Evolutionary conservation across 1,140 invertebrate genomes (phyloP).

Genomic region (Cyrtorhinus lividipennis): DNA sequence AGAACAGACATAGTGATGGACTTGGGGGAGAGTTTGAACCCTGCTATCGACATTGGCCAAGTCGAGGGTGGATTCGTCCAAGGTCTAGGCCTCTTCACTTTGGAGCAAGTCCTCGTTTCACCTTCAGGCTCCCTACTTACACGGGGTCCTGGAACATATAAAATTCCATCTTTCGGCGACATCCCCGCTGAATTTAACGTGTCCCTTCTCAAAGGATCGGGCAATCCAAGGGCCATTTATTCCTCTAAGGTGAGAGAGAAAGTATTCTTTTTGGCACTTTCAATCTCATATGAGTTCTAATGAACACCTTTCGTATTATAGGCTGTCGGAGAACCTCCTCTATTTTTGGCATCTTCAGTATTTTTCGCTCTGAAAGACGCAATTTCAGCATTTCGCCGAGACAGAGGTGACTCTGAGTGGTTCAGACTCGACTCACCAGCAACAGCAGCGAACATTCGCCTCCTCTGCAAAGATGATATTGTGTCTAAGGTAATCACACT

Average conservation of each 20-base stretch:
- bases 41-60: conserved; percentile 91
- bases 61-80: conserved; percentile 88
- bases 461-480: conserved; percentile 75
- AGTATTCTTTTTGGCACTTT: too few relatives aligned
- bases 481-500: too few relatives aligned
- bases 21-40: conserved; percentile 80
- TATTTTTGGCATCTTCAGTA: conserved; percentile 71
- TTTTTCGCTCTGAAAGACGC: conserved; percentile 84
- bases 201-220: conserved; percentile 67
- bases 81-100: conserved; percentile 79
- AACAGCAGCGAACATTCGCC: conserved; percentile 73
- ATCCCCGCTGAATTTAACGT: conserved; percentile 88
- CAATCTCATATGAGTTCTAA: too few relatives aligned
- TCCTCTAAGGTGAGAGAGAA: conserved; percentile 66
- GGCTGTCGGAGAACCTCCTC: conserved; percentile 89
- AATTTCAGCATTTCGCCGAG: conserved; percentile 56
- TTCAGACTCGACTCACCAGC: conserved; percentile 76
- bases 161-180: conserved; percentile 79
- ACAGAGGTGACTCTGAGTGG: conserved; percentile 42
- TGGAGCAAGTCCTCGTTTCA: conserved; percentile 78
- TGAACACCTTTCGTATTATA: too few relatives aligned
- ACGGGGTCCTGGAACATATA: conserved; percentile 82
- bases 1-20: conserved; percentile 93
- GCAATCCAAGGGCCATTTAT: conserved; percentile 79
- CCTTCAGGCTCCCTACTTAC: conserved; percentile 66